Conservation (phyloP, 2,113 vertebrate species). For the Megaleporinus macrocephalus region DNA sequence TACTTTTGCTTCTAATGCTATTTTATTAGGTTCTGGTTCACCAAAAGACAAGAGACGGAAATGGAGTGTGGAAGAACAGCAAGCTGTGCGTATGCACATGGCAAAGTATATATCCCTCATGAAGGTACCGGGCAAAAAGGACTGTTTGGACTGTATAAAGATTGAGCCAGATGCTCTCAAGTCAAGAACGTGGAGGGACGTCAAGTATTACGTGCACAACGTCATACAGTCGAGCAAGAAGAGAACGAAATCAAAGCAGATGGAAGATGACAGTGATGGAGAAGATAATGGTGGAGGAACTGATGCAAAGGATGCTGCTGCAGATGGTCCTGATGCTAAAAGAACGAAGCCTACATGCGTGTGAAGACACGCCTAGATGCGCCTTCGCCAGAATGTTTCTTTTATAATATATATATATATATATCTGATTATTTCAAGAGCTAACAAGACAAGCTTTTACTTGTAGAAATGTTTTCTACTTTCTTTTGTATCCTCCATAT, state of each 20-base stretch:
- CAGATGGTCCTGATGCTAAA: conserved; percentile 24
- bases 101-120: conserved; percentile 18
- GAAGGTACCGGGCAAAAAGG: conserved; percentile 20
- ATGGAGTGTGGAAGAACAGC: background rate
- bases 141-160: conserved; percentile 18
- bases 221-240: conserved; percentile 13
- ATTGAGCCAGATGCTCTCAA: conserved; percentile 12
- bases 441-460: too few species aligned
- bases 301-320: conserved; percentile 27
- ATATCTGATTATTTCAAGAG: too few species aligned
- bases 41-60: background rate
- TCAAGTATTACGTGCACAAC: conserved; percentile 30
- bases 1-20: background rate
- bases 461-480: too few species aligned
- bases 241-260: conserved; percentile 4
- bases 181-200: conserved; percentile 7
- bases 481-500: too few species aligned
- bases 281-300: background rate
- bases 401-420: too few species aligned
- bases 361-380: background rate
- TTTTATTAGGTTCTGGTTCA: background rate
- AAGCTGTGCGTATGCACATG: conserved; percentile 6
- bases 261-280: conserved; percentile 18
- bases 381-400: conserved; percentile 7
- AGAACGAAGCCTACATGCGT: background rate